Base-by-base conservation (phyloP, 2,888 invertebrate genomes). In the Agrotis clavis region DNA sequence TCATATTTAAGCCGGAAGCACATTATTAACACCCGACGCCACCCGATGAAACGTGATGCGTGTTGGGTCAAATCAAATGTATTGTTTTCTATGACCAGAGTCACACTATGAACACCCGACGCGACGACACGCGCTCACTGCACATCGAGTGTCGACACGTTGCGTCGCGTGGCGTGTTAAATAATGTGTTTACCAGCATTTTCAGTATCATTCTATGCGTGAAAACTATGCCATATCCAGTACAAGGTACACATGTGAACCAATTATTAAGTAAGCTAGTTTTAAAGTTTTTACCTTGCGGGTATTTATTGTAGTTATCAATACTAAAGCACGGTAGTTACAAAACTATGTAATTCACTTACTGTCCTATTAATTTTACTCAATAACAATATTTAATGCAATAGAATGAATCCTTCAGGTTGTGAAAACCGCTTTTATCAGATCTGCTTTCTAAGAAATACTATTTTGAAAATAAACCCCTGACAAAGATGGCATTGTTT, bases 181-280 rank as follows among this genome's bases (percentile, higher is more conserved):
- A n/a, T n/a, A n/a, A n/a, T n/a, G n/a, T n/a, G n/a, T n/a, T n/a
- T 35, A 41, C 45, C 16, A 47, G 13, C 4, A 57, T 65, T 51
- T 47, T 18, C 21, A 62, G 30, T 16, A 45, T 19, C 14, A 50
- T 81, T 65, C 9, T 57, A 59, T 14, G 69, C 54, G 13, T 54
- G 47, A 53, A 53, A 54, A 69, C 30, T 74, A 74, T 53, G 64
- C 61, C 86, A 86, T 86, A 86, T 86, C 85, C 63, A 69, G 79
- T 83, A 86, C 82, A 80, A 85, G 63, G 86, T 85, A 83, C 71
- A 62, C 56, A 76, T 72, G 59, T 78, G 85, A 86, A 86, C 86
- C 85, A 86, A 86, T 81, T 79, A 81, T 70, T 74, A 65, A 59
- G 56, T 74, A 82, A 82, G 78, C 56, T 84, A 84, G 71, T 65